Conservation (phyloP, 2,797 vertebrate species). For the Semaprochilodus insignis region DNA sequence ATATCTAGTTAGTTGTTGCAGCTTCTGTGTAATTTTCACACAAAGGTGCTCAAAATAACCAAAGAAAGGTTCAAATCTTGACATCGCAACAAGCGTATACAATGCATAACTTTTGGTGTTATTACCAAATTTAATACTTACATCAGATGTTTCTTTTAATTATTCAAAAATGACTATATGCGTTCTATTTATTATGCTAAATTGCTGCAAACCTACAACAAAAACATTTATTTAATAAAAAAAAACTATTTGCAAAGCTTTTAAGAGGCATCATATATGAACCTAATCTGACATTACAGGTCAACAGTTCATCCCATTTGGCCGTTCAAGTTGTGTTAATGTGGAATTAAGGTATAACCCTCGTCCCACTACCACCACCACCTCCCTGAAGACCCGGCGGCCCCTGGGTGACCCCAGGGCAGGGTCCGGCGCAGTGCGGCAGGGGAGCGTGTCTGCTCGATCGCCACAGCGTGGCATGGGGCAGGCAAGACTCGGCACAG, state of each 20-base stretch:
- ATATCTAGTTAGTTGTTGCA: too few relatives aligned
- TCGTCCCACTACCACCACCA: conserved; percentile 28
- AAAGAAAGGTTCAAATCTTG: background rate
- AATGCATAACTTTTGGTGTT: background rate
- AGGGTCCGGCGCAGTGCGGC: conserved; percentile 62
- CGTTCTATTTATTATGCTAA: background rate
- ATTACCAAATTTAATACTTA: too few relatives aligned
- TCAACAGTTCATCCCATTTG: conserved; percentile 29
- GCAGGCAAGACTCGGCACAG: conserved; percentile 64
- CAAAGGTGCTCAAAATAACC: background rate
- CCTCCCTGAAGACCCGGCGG: conserved; percentile 49
- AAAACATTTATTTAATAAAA: background rate
- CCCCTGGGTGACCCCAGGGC: conserved; percentile 69
- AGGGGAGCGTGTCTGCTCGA: conserved; percentile 41
- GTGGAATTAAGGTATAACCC: conserved; percentile 59
- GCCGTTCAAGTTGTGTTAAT: conserved; percentile 67
- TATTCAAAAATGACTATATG: background rate
- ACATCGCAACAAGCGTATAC: background rate
- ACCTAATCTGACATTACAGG: conserved; percentile 14
- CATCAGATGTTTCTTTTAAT: background rate
- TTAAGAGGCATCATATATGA: background rate
- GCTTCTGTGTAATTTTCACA: too few relatives aligned
- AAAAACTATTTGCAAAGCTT: background rate
- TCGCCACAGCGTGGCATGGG: conserved; percentile 57
- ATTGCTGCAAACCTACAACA: background rate